Evolutionary conservation across 2,888 invertebrate genomes (phyloP).

Genomic region (Tetrapedia diversipes): DNA sequence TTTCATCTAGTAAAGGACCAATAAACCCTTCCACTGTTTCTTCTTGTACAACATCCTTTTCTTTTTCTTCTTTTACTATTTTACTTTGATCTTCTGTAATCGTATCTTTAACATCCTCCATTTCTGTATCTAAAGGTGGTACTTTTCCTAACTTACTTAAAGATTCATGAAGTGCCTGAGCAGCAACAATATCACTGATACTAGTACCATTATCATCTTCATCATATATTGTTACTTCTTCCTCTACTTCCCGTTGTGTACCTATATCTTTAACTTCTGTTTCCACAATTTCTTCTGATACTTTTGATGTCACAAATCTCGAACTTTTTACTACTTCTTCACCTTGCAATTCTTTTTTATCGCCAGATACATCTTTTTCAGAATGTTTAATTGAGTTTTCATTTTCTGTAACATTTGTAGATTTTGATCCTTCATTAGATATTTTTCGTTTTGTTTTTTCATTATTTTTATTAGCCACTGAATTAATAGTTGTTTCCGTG

Average conservation of each 20-base stretch:
- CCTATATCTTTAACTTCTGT: slow-evolving; percentile 69
- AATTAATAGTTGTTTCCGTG: slow-evolving; percentile 44
- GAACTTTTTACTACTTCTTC: slow-evolving; percentile 74
- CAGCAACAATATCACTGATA: slow-evolving; percentile 81
- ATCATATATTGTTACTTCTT: slow-evolving; percentile 76
- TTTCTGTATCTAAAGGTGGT: slow-evolving; percentile 72
- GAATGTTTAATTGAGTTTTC: slow-evolving; percentile 30
- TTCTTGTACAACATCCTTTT: slow-evolving; percentile 70
- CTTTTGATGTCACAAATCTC: slow-evolving; percentile 79
- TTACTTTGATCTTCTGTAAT: slow-evolving; percentile 52
- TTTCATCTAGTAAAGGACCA: slow-evolving; percentile 80
- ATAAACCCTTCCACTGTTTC: slow-evolving; percentile 80
- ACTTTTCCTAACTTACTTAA: slow-evolving; percentile 80
- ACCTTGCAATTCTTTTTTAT: slow-evolving; percentile 12
- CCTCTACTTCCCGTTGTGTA: slow-evolving; percentile 58
- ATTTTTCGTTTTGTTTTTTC: slow-evolving; percentile 45
- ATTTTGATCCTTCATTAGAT: slow-evolving; percentile 37
- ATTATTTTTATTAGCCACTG: slow-evolving; percentile 37
- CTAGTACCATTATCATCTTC: slow-evolving; percentile 80
- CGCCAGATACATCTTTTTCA: slow-evolving; percentile 16
- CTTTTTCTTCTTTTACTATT: slow-evolving; percentile 63
- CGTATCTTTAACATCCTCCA: slow-evolving; percentile 53
- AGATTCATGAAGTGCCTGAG: slow-evolving; percentile 81
- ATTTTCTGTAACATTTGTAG: slow-evolving; percentile 31
- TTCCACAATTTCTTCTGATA: slow-evolving; percentile 72